phyloP scores from a whole-genome alignment of 1,140 invertebrate genomes.

The Caerostris darwini region DNA sequence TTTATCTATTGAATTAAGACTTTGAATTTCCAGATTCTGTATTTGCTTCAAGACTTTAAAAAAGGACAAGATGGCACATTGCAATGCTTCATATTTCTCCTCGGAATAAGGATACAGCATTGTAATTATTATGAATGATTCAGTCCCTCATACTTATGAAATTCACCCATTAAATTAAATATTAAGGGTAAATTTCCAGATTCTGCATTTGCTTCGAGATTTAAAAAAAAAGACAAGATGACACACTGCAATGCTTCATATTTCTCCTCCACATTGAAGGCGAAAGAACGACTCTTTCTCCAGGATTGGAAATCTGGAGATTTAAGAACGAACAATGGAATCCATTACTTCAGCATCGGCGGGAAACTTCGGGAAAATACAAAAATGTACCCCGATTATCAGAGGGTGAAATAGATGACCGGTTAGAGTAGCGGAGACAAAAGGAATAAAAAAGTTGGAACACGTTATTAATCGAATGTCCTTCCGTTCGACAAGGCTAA shows the following conservation, averaged over 20 bases:
- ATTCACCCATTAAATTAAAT: too few relatives aligned
- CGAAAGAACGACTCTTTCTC: neutral
- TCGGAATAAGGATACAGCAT: too few relatives aligned
- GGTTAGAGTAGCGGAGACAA: slow-evolving; percentile 68
- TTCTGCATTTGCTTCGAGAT: too few relatives aligned
- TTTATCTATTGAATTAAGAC: too few relatives aligned
- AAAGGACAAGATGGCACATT: neutral
- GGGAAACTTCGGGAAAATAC: slow-evolving; percentile 25
- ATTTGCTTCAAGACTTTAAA: too few relatives aligned
- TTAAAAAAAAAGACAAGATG: neutral
- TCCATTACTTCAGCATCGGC: slow-evolving; percentile 50
- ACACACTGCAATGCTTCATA: neutral
- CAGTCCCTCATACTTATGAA: too few relatives aligned
- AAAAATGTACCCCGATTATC: slow-evolving; percentile 68
- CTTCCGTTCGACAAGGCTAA: slow-evolving; percentile 72
- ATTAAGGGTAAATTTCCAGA: too few relatives aligned
- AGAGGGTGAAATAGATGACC: slow-evolving; percentile 71
- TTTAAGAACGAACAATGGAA: slow-evolving; percentile 67
- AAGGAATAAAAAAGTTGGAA: slow-evolving; percentile 73
- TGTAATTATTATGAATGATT: too few relatives aligned
- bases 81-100: neutral
- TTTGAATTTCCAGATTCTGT: too few relatives aligned
- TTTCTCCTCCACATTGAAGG: too few relatives aligned
- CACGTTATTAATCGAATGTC: slow-evolving; percentile 77
- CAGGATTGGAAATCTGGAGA: neutral